Base-by-base conservation (phyloP, 1,140 invertebrate genomes). In the Lepidotrigona ventralis region DNA sequence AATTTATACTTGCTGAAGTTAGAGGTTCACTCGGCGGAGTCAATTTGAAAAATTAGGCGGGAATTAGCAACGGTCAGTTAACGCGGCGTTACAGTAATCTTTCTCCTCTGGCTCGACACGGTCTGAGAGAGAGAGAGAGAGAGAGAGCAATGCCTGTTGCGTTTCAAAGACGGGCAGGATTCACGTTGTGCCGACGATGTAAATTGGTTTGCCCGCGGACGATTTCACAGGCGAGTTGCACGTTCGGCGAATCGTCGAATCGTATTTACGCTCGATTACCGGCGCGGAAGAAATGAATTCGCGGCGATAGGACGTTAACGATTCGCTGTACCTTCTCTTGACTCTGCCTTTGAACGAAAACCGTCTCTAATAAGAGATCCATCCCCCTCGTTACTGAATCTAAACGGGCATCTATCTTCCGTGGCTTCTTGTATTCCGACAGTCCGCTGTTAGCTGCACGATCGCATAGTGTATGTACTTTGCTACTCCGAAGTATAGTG, bases 381-480 rank as follows among this genome's bases (percentile, higher is more conserved):
- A 56, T 54, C 39, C 58, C 23, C 17, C 66, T n/a, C 17, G 53
- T 60, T 60, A 79, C 54, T 56, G 53, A 78, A 33, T 69, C 46
- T 11, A 39, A 39, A 19, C 53, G 29, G 23, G 39, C 53, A 4
- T 11, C 39, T 12, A 73, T 73, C 54, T 51, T 53, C 26, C 51
- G 1, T 29, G 23, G 69, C 70, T 86, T 83, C 81, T 80, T 66
- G 63, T 76, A 70, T 69, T 81, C 74, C 83, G 68, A 70, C 21
- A 71, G 73, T 51, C 46, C 81, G 71, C 60, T 46, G 56, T 74
- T 21, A 26, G 39, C 5, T 4, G 19, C 15, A 53, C 46, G 46
- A 72, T 19, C 46, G 15, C 46, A 0, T 17, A 2, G 68, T 21
- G 21, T 23, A 46, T 21, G 21, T 60, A 23, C 58, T n/a, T 12